Evolutionary conservation across 2,797 vertebrate species (phyloP), one percentile per base, ranked within the genome.

Genomic region (Simalia tracyae): DNA sequence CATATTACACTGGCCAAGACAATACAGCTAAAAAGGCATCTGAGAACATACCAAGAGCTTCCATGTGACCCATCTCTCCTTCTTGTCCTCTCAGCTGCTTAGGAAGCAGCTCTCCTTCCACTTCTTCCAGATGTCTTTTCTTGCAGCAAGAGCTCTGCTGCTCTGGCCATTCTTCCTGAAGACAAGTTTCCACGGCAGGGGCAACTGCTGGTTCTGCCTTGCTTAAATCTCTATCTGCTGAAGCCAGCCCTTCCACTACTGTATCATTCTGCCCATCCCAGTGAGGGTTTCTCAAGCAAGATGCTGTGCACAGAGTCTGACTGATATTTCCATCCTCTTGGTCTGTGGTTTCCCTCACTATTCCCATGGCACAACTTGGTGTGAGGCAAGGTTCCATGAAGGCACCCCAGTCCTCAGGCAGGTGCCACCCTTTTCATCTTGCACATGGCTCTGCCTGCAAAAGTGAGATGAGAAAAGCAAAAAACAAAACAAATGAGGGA

Each of bases 311-410:
- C 56, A 89, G 15, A 54, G 24, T 14, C 7, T 11, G 84, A 64
- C 42, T 26, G 56, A 46, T 46, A 14, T 31, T 56, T 68, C 76
- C 46, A 24, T n/a, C 87, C 0, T 19, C 60, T 22, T 42, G 76
- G 14, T 28, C 87, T 22, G 31, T 46, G 42, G 68, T n/a, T 42
- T 84, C 87, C 72, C 46, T 66, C 50, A 88, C 91, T 42, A 85
- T 89, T 81, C 91, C 91, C 91, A 92, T 92, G 76, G 87, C 87
- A 59, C 87, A 66, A 60, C 91, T 57, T 46, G 76, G 76, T 1
- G 60, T 57, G 61, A 88, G 87, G 61, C 91, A 89, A 85, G 91
- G 81, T 85, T 92, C 91, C 91, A 92, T 92, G 87, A 85, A 92
- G 91, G 63, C 81, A 22, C 61, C n/a, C 17, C 61, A 19, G 54